phyloP scores from a whole-genome alignment of 2,888 invertebrate genomes.

The Gonocerus acuteangulatus region DNA sequence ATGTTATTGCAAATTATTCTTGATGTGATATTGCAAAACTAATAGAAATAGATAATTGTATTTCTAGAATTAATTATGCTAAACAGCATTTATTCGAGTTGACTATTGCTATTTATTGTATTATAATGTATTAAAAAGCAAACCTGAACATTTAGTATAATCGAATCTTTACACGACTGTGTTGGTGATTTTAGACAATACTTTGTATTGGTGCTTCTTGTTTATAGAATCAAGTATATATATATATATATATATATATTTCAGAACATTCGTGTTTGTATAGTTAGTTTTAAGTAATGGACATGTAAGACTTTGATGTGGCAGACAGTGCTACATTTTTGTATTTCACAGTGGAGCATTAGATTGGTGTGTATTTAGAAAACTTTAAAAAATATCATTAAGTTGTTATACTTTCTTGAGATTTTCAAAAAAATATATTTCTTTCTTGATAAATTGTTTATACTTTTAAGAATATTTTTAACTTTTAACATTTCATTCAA shows the following conservation, averaged over 20 bases:
- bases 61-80: no score
- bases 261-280: not conserved
- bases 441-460: no score
- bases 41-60: not conserved
- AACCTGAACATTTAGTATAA: not conserved
- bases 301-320: constrained; percentile 3
- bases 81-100: no score
- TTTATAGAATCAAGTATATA: not conserved
- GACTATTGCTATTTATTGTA: no score
- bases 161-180: constrained; percentile 4
- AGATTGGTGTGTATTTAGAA: no score
- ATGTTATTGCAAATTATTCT: constrained; percentile 3
- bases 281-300: constrained; percentile 10
- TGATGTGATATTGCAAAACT: constrained; percentile 8
- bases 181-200: constrained; percentile 15
- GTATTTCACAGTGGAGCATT: no score
- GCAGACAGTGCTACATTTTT: not conserved
- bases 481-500: no score
- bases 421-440: no score
- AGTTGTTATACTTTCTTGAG: no score
- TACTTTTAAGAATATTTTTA: no score
- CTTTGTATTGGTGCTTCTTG: constrained; percentile 21
- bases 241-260: constrained; percentile 3
- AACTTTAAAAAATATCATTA: no score
- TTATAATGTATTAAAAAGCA: not conserved